Evolutionary conservation across 2,888 invertebrate genomes (phyloP), one percentile per base, ranked within the genome.

Genomic region (Drosophila sordidula): DNA sequence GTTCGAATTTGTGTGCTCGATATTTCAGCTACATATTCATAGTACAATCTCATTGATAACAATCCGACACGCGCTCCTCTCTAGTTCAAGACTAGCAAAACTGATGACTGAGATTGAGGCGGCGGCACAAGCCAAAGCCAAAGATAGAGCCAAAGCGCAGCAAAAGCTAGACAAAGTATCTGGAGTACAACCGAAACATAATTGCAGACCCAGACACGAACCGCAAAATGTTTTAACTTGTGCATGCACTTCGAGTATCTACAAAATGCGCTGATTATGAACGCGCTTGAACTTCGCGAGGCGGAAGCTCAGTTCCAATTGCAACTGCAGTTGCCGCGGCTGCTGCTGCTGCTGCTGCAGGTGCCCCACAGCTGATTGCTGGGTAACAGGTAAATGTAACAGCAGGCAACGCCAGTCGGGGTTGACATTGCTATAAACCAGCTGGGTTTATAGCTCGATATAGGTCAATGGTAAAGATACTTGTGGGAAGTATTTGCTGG

Each of bases 221-320:
- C 52, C 69, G 77, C 72, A 76, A 75, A 71, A 76, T 76, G 51
- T 49, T 75, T 76, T 42, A 77, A 77, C 75, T 72, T 64, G 75
- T 64, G 75, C 85, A 79, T 78, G 84, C 80, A 80, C 71, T 41
- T 65, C 56, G 74, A 58, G 80, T 70, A 80, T 87, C 84, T 80
- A 80, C 82, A 82, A 82, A 82, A 82, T 82, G 87, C 82, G 68
- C 87, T 83, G 87, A 87, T 83, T 83, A 87, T 81, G 83, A 87
- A 78, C 84, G 84, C 77, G 84, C 79, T 69, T 77, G 78, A 73
- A 77, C 73, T 66, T 78, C 57, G 32, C 45, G 52, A 79, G 57
- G 67, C 78, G 72, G 70, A 78, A 78, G 70, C 70, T 25, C 44
- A 50, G 34, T 46, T 56, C n/a, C 62, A 56, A 42, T 57, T 57